A percentile compares a stretch with the other conserved stretches of the same genome.
These are phyloP conservation scores for Solen grandis DNA, from an alignment of 1,140 invertebrate genomes.

Conservation along the genomic window DNA sequence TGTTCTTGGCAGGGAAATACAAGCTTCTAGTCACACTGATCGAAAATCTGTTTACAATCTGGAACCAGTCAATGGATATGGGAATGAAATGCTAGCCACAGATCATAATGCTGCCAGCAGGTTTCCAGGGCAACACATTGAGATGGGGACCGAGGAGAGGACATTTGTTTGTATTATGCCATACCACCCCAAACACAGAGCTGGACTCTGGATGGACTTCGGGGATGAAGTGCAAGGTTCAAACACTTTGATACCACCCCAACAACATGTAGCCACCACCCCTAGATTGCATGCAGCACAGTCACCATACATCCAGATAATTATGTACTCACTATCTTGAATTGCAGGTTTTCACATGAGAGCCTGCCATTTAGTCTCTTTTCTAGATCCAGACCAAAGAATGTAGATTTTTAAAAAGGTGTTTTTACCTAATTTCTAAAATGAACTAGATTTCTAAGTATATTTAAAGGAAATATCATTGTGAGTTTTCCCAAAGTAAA, in stretches of 20 bases:
- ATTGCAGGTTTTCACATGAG: slow-evolving; percentile 9
- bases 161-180: slow-evolving; percentile 93
- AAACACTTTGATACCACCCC: not conserved
- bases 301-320: not conserved
- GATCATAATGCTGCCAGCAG: too few species aligned
- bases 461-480: too few species aligned
- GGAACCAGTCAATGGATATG: too few species aligned
- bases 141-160: slow-evolving; percentile 83
- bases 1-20: too few species aligned
- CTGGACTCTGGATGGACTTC: slow-evolving; percentile 90
- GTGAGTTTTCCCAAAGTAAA: too few species aligned
- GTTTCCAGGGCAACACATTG: not conserved
- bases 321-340: not conserved
- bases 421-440: too few species aligned
- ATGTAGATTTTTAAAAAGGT: not conserved
- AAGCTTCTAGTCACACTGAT: too few species aligned
- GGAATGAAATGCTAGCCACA: too few species aligned
- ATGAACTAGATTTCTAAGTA: too few species aligned
- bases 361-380: not conserved
- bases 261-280: not conserved
- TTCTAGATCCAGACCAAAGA: not conserved
- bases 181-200: slow-evolving; percentile 85
- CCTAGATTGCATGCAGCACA: not conserved
- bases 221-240: slow-evolving; percentile 95
- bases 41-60: too few species aligned